Percentiles rank a stretch among this genome's conserved stretches.
Evolutionary conservation across 1,140 invertebrate genomes (phyloP).

Genomic region (Parapsyche elsis): DNA sequence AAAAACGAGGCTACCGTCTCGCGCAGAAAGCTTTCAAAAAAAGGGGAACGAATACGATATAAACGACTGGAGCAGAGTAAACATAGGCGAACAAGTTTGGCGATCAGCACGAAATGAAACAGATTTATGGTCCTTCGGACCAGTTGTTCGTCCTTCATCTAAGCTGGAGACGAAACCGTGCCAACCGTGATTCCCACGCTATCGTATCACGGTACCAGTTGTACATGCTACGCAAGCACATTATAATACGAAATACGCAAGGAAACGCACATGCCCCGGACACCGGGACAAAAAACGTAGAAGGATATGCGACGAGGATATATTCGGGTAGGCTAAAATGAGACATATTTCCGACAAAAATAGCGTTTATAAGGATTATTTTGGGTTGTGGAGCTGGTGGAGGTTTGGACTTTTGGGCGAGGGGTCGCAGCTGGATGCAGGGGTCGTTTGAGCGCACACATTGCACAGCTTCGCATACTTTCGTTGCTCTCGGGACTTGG

Average conservation of each 20-base stretch:
- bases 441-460: conserved; percentile 45
- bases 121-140: background rate
- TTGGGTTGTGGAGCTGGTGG: background rate
- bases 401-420: background rate
- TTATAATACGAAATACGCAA: conserved; percentile 50
- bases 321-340: background rate
- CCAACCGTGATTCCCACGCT: conserved; percentile 50
- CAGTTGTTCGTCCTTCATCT: background rate
- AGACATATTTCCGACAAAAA: background rate
- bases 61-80: background rate
- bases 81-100: background rate
- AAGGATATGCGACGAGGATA: background rate
- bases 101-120: conserved; percentile 17
- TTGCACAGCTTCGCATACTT: conserved; percentile 38
- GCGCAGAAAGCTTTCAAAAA: conserved; percentile 32
- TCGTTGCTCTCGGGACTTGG: conserved; percentile 35
- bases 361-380: background rate
- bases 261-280: conserved; percentile 49
- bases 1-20: conserved; percentile 44
- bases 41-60: background rate
- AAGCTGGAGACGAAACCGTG: conserved; percentile 29
- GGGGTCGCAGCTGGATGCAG: conserved; percentile 21
- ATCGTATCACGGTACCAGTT: conserved; percentile 53
- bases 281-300: conserved; percentile 45
- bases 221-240: conserved; percentile 25